Conservation (phyloP, 2,888 invertebrate genomes). For the Apodemia hepburni region DNA sequence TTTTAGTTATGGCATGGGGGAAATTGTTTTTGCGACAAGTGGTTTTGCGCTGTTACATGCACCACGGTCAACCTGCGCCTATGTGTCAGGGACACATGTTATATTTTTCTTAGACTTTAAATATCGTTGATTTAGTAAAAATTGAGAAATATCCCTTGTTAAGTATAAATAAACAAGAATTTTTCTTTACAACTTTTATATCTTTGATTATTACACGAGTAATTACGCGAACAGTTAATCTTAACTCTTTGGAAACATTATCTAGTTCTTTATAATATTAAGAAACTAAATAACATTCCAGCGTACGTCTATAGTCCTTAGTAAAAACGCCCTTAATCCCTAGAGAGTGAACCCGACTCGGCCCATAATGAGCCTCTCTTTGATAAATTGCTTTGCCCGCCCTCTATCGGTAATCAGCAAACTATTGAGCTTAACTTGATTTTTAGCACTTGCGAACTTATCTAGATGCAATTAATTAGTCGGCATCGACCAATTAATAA, state of each 20-base stretch:
- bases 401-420: constrained; percentile 68
- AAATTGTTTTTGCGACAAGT: too few species aligned
- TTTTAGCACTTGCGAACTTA: constrained; percentile 34
- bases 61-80: too few species aligned
- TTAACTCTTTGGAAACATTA: too few species aligned
- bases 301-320: constrained; percentile 41
- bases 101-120: too few species aligned
- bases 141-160: not conserved
- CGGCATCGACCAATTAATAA: not conserved
- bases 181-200: not conserved
- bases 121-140: too few species aligned
- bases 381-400: constrained; percentile 69
- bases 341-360: constrained; percentile 60
- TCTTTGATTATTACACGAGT: too few species aligned
- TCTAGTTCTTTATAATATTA: too few species aligned
- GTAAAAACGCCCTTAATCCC: constrained; percentile 58
- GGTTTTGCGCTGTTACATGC: too few species aligned
- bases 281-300: constrained; percentile 21
- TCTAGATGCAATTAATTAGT: constrained; percentile 20
- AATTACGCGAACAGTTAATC: too few species aligned
- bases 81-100: too few species aligned
- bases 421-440: constrained; percentile 51
- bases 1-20: too few species aligned
- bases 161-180: not conserved
- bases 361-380: constrained; percentile 65